phyloP scores from a whole-genome alignment of 2,113 vertebrate genomes.

The Crotalus horridus region DNA sequence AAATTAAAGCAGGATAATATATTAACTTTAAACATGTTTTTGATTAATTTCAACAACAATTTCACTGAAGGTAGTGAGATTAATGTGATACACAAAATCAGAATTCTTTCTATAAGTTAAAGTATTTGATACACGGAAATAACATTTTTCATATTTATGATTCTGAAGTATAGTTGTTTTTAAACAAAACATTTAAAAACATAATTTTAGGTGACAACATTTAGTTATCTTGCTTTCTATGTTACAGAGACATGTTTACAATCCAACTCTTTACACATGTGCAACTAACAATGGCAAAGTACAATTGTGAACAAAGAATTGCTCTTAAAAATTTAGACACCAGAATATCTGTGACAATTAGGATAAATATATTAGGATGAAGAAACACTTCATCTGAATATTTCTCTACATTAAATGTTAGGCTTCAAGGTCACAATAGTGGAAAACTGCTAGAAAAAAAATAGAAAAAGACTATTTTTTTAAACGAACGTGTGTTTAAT shows the following conservation, averaged over 20 bases:
- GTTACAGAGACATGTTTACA: not conserved
- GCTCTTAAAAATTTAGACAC: not conserved
- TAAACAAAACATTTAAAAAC: not conserved
- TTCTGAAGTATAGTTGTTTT: not conserved
- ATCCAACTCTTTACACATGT: not conserved
- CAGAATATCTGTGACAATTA: not conserved
- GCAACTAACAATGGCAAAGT: not conserved
- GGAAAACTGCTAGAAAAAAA: not conserved
- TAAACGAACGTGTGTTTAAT: not conserved
- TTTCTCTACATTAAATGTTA: not conserved
- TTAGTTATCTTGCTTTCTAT: not conserved
- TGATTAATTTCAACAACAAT: not conserved
- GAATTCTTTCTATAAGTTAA: not conserved
- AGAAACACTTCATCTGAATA: not conserved
- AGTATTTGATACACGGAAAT: not conserved
- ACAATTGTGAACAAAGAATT: not conserved
- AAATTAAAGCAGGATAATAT: constrained; percentile 6
- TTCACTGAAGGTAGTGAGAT: not conserved
- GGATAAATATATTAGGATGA: not conserved
- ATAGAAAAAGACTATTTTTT: not conserved
- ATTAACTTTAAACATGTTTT: not conserved
- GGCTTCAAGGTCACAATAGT: not conserved
- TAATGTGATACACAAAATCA: not conserved
- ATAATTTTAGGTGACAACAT: not conserved
- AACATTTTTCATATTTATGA: not conserved